phyloP scores from a whole-genome alignment of 2,888 invertebrate genomes.

The Clitarchus hookeri region DNA sequence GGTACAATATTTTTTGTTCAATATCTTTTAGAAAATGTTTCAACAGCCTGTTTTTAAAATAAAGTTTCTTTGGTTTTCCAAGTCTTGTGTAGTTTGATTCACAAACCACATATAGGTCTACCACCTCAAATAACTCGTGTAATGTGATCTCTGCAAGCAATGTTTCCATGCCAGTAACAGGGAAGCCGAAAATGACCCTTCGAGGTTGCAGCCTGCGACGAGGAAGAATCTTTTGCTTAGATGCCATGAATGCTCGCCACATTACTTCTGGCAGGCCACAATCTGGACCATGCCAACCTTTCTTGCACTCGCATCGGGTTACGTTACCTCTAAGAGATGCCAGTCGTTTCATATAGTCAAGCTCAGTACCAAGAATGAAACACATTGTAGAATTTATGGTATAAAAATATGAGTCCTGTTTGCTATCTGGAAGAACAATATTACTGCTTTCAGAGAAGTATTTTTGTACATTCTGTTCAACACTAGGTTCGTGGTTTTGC shows the following conservation, averaged over 20 bases:
- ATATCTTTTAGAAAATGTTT: conserved; percentile 57
- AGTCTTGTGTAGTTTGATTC: conserved; percentile 51
- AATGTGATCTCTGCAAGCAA: conserved; percentile 65
- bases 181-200: conserved; percentile 62
- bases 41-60: conserved; percentile 56
- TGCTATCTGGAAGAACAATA: conserved; percentile 21
- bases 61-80: conserved; percentile 49
- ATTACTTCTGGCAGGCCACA: conserved; percentile 70
- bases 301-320: conserved; percentile 59
- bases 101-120: conserved; percentile 67
- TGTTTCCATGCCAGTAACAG: conserved; percentile 59
- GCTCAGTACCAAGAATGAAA: conserved; percentile 53
- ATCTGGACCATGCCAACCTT: conserved; percentile 68
- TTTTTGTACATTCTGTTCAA: conserved; percentile 21
- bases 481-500: conserved; percentile 2
- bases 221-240: conserved; percentile 56
- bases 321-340: conserved; percentile 49
- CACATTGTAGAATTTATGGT: conserved; percentile 43
- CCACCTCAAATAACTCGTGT: conserved; percentile 62
- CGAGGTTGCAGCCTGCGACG: conserved; percentile 56
- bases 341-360: conserved; percentile 51
- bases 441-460: conserved; percentile 28
- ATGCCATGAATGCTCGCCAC: conserved; percentile 66
- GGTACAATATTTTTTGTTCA: conserved; percentile 61
- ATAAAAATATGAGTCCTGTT: conserved; percentile 29